Evolutionary conservation across 2,113 vertebrate species (phyloP).

Genomic region (Cranoglanis bouderius): DNA sequence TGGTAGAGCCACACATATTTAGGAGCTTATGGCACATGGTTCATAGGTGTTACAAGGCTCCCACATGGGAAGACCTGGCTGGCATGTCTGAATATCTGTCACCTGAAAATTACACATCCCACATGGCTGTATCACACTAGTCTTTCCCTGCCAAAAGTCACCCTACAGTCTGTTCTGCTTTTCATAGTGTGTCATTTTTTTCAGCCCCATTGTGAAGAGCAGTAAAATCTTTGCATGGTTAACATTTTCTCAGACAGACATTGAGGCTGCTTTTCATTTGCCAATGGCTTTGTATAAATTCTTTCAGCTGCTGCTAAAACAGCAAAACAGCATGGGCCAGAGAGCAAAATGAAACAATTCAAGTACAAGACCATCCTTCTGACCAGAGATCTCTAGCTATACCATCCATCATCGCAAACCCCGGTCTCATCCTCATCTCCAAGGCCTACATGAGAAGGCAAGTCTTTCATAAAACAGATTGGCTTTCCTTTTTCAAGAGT

Average conservation of each 20-base stretch:
- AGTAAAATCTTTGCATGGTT: slow-evolving; percentile 10
- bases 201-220: neutral
- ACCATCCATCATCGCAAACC: neutral
- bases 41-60: slow-evolving; percentile 2
- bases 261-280: slow-evolving; percentile 9
- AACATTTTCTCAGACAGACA: neutral
- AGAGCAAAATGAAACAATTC: neutral
- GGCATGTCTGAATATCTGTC: neutral
- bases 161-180: neutral
- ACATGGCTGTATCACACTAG: slow-evolving; percentile 13
- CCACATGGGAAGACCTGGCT: slow-evolving; percentile 12
- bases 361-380: neutral
- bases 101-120: neutral
- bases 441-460: neutral
- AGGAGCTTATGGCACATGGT: neutral
- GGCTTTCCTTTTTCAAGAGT: neutral
- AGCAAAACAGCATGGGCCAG: neutral
- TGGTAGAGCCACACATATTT: neutral
- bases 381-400: neutral
- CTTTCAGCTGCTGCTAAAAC: neutral
- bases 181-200: neutral
- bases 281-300: neutral
- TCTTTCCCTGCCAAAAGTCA: neutral
- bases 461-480: neutral
- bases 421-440: neutral